phyloP scores from a whole-genome alignment of 2,888 invertebrate species.

The Clanis bilineata region DNA sequence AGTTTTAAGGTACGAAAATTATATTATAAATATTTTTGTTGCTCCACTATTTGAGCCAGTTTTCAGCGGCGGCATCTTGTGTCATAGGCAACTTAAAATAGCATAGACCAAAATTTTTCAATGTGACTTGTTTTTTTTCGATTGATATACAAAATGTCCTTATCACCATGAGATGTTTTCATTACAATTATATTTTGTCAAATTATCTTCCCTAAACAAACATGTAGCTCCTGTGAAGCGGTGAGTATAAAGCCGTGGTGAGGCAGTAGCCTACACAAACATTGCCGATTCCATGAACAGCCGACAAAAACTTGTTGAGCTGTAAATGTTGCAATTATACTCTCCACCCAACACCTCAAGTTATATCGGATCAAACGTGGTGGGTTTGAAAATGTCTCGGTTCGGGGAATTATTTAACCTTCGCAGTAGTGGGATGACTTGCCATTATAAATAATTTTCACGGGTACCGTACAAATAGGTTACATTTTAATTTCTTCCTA shows the following conservation, averaged over 20 bases:
- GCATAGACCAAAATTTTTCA: too few relatives aligned
- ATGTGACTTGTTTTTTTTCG: too few relatives aligned
- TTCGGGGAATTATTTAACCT: not conserved
- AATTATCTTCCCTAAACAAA: not conserved
- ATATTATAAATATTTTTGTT: too few relatives aligned
- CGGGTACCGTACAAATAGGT: too few relatives aligned
- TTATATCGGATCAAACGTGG: not conserved
- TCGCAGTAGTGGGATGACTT: not conserved
- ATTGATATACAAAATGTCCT: not conserved
- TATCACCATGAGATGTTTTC: not conserved
- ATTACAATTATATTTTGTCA: not conserved
- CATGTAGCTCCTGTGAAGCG: not conserved
- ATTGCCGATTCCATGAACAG: conserved; percentile 27
- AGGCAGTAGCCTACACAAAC: conserved; percentile 27
- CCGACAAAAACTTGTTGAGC: conserved; percentile 27
- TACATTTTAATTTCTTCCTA: too few relatives aligned
- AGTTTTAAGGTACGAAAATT: too few relatives aligned
- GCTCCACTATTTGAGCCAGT: too few relatives aligned
- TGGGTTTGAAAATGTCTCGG: not conserved
- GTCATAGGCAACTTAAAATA: too few relatives aligned
- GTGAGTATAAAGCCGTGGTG: not conserved
- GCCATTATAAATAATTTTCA: too few relatives aligned
- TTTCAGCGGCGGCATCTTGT: too few relatives aligned
- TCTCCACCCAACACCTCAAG: conserved; percentile 13
- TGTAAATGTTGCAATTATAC: conserved; percentile 34